phyloP scores from a whole-genome alignment of 2,888 invertebrate genomes.

The Diabrotica balteata region DNA sequence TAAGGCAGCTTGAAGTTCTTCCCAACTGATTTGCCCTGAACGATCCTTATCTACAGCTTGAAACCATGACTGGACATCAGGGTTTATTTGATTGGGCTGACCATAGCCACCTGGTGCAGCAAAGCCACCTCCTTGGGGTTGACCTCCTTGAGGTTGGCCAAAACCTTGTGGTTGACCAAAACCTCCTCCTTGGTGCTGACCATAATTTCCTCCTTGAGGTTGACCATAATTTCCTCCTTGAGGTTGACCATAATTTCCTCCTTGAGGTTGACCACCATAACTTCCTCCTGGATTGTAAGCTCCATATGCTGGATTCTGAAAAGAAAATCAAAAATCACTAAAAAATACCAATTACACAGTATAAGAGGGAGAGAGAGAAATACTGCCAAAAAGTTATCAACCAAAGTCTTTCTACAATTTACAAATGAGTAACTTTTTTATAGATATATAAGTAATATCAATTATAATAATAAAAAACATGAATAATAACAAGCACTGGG shows the following conservation, averaged over 20 bases:
- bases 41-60: conserved; percentile 80
- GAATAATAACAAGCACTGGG: no score
- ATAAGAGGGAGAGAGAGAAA: no score
- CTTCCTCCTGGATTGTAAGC: conserved; percentile 7
- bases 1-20: conserved; percentile 80
- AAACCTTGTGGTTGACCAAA: conserved; percentile 2
- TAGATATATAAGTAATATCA: no score
- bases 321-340: not conserved
- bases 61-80: conserved; percentile 18
- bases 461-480: no score
- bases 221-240: conserved; percentile 9
- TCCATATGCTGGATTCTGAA: conserved; percentile 8
- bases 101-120: conserved; percentile 6
- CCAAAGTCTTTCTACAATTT: no score
- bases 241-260: not conserved
- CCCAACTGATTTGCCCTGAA: conserved; percentile 81
- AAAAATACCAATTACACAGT: no score
- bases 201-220: not conserved
- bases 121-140: not conserved
- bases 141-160: not conserved
- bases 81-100: conserved; percentile 3
- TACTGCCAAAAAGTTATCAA: no score
- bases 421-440: no score
- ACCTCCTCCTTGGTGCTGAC: conserved; percentile 5
- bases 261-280: not conserved